phyloP scores from a whole-genome alignment of 2,113 vertebrate species.

The Solenodon paradoxus region DNA sequence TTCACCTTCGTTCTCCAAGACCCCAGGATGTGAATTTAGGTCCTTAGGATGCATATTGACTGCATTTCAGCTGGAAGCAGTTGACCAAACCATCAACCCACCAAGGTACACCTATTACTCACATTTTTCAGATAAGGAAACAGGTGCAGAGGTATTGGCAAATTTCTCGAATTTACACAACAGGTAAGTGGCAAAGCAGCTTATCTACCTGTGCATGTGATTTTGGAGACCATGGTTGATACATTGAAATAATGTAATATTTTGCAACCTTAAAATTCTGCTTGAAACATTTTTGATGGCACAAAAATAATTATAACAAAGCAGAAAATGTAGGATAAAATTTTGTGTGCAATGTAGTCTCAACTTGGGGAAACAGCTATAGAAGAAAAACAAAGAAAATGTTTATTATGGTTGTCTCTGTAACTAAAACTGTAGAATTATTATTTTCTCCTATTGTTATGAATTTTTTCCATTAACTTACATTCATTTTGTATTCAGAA shows the following conservation, averaged over 20 bases:
- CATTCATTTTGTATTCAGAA: slow-evolving; percentile 38
- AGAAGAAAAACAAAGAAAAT: neutral
- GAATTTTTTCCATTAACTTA: neutral
- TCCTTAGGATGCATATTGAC: too few relatives aligned
- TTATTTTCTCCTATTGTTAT: neutral
- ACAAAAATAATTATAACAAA: neutral
- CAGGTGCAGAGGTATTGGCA: neutral
- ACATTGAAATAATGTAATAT: neutral
- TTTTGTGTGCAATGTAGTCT: neutral
- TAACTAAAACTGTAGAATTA: neutral
- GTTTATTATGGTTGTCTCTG: neutral
- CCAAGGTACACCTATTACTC: too few relatives aligned
- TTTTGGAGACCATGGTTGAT: neutral
- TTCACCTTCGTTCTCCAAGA: too few relatives aligned
- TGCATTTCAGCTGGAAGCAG: too few relatives aligned
- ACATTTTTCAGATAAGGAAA: neutral
- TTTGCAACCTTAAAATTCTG: neutral
- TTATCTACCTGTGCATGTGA: neutral
- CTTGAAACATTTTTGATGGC: neutral
- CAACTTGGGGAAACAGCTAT: neutral
- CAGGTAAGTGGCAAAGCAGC: neutral
- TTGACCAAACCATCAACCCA: too few relatives aligned
- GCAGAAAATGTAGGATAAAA: neutral
- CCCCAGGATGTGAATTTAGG: too few relatives aligned
- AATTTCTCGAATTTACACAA: neutral